Base-by-base conservation (phyloP, 2,113 vertebrate species). In the Plectropomus leopardus region DNA sequence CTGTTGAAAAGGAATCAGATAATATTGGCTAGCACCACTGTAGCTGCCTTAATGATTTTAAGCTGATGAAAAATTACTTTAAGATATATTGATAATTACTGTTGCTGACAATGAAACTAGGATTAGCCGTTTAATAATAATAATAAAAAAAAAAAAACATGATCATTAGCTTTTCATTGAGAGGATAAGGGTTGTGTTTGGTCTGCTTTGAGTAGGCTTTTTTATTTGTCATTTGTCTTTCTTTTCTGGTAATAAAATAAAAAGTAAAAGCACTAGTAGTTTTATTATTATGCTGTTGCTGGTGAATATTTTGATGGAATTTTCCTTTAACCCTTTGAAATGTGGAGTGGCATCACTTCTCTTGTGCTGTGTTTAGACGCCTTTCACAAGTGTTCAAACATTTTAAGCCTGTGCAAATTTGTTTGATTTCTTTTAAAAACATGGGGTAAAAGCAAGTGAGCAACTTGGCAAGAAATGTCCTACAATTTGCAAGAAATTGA, bases 1-100 rank as follows among this genome's bases (percentile, higher is more conserved):
- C 82, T 88, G 93, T 89, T 83, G 90, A 92, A 95, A 92, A 90
- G 81, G 78, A 94, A 95, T 91, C 90, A 88, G 91, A 94, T 94
- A 90, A 91, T 89, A 86, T 89, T 89, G 89, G 88, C 86, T 84
- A 71, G 71, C 82, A 83, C 84, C 76, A 75, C 59, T 55, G 73
- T 65, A 57, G 82, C 88, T 72, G 89, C 82, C 78, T 91, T 88
- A 90, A 91, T 92, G 84, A 91, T 91, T 93, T 86, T 73, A 80
- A 67, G 67, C 80, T 83, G 87, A 86, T 88, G 84, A 82, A 85
- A 71, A 81, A 84, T 82, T 9, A 87, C 65, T 85, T 61, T 32
- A 83, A 80, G 68, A 89, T 75, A 78, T 82, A 79, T 86, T 87
- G 64, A 85, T 91, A 88, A 91, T 85, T 76, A 69, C 68, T 68